Conservation (phyloP, 2,888 invertebrate species). For the Rosalia funebris region DNA sequence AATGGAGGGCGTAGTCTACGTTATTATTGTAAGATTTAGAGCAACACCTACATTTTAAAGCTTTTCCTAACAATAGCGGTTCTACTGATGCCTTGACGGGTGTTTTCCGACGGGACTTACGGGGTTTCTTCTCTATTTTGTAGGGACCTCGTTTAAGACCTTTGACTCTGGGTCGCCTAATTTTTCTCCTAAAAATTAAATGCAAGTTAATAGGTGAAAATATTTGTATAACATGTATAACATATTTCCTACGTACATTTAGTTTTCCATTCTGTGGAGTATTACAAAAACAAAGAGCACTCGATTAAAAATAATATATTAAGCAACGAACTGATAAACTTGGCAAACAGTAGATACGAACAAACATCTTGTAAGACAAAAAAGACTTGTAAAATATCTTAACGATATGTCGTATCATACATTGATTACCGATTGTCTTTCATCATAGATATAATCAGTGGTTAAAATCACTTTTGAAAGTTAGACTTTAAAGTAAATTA, state of each 20-base stretch:
- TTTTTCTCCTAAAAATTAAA: slow-evolving; percentile 21
- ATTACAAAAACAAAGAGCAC: too few relatives aligned
- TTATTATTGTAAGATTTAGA: slow-evolving; percentile 52
- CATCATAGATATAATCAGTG: too few relatives aligned
- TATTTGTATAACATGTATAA: neutral
- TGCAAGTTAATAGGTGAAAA: slow-evolving; percentile 5
- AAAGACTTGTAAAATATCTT: too few relatives aligned
- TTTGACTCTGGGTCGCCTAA: slow-evolving; percentile 4
- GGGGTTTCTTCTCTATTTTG: slow-evolving; percentile 18
- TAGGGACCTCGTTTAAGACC: slow-evolving; percentile 12
- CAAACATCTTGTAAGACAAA: too few relatives aligned
- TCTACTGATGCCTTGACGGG: slow-evolving; percentile 27
- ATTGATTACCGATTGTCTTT: too few relatives aligned
- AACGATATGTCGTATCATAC: too few relatives aligned
- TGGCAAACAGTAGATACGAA: too few relatives aligned
- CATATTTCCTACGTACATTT: slow-evolving; percentile 3
- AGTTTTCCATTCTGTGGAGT: neutral
- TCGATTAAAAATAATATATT: too few relatives aligned
- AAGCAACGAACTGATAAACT: too few relatives aligned
- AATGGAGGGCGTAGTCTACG: slow-evolving; percentile 54
- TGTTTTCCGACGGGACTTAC: slow-evolving; percentile 27
- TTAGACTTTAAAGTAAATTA: too few relatives aligned
- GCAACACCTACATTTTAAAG: slow-evolving; percentile 54
- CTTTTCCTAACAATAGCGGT: slow-evolving; percentile 49
- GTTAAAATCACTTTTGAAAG: too few relatives aligned